Conservation (phyloP, 2,113 vertebrate species). For the Chelonoidis abingdonii region DNA sequence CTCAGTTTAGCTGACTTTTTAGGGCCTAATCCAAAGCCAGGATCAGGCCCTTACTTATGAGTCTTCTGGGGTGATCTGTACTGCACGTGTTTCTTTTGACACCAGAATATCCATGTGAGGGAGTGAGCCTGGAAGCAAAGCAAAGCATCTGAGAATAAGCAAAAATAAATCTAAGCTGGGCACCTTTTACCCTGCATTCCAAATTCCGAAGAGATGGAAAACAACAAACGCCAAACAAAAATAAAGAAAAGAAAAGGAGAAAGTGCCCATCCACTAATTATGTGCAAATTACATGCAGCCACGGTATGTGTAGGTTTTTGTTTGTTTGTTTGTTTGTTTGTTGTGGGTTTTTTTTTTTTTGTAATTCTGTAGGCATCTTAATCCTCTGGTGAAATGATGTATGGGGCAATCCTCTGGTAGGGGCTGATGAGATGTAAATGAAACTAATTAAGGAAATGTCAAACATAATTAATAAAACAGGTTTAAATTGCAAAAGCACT, state of each 20-base stretch:
- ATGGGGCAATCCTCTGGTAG: constrained; percentile 89
- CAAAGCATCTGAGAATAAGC: neutral
- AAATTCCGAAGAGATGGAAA: neutral
- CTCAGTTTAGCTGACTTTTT: neutral
- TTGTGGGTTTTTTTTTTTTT: constrained; percentile 56
- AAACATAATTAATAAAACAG: constrained; percentile 88
- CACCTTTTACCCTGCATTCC: neutral
- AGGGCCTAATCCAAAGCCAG: neutral
- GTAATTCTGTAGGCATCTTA: constrained; percentile 81
- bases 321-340: neutral
- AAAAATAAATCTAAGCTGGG: neutral
- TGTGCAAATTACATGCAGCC: constrained; percentile 35
- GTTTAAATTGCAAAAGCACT: constrained; percentile 85
- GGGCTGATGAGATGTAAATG: constrained; percentile 89
- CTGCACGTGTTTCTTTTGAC: neutral
- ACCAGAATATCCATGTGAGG: neutral
- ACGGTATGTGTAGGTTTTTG: neutral
- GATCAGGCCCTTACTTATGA: neutral
- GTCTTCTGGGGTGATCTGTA: neutral
- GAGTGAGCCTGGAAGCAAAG: neutral
- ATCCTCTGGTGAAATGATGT: constrained; percentile 86
- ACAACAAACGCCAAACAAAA: neutral
- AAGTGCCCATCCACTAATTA: constrained; percentile 51
- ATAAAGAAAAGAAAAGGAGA: constrained; percentile 29
- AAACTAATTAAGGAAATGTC: constrained; percentile 88